These are phyloP conservation scores for Himantopus leucocephalus DNA, from an alignment of 2,113 vertebrate species.

Conservation along the genomic window DNA sequence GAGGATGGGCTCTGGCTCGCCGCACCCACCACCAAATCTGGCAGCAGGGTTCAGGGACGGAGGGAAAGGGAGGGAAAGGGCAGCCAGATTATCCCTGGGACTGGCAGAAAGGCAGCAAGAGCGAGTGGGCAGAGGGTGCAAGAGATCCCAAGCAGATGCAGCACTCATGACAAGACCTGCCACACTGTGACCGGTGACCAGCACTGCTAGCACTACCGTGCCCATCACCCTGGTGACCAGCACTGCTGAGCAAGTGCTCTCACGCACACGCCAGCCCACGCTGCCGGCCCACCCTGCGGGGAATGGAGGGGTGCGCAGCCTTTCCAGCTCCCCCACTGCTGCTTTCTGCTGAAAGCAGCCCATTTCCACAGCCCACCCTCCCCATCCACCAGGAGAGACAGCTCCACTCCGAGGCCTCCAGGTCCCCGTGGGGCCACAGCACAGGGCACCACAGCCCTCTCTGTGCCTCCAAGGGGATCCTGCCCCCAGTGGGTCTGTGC, in stretches of 20 bases:
- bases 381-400: not conserved
- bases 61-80: not conserved
- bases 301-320: not conserved
- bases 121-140: not conserved
- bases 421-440: rapidly evolving
- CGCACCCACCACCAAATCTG: not conserved
- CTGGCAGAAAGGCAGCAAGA: not conserved
- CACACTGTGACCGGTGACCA: not conserved
- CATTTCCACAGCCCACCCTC: not conserved
- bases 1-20: not conserved
- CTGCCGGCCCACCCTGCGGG: rapidly evolving
- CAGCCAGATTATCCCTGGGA: not conserved
- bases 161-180: not conserved
- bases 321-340: not conserved
- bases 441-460: not conserved
- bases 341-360: not conserved
- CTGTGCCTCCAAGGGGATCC: not conserved
- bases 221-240: not conserved
- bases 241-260: not conserved
- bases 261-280: rapidly evolving
- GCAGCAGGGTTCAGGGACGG: not conserved
- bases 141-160: not conserved
- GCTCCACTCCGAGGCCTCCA: not conserved
- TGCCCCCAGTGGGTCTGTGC: not conserved
- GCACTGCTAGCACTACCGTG: not conserved